Base-by-base conservation (phyloP, 2,113 vertebrate species). In the Actenoides hombroni region DNA sequence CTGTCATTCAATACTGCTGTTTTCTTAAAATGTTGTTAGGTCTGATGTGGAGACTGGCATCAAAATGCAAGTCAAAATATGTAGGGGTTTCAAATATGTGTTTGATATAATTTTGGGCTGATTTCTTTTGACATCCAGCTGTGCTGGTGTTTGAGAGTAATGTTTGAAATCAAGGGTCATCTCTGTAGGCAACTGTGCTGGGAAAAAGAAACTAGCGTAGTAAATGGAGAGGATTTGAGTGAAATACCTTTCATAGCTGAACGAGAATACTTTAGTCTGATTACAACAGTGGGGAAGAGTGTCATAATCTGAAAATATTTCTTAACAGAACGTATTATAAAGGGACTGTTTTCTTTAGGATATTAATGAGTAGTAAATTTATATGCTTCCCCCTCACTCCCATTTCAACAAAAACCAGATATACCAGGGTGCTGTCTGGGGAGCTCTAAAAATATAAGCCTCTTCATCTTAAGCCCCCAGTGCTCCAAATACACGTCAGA, bases 101-200 rank as follows among this genome's bases (percentile, higher is more conserved):
- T 91, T 90, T 91, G 84, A 89, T 97, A 93, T 77, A 57, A 28
- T 70, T 97, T 92, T 60, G 88, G 73, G 40, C 65, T 95, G 86
- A 93, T 86, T 95, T 88, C 82, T 95, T 95, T 54, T 86, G 88
- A 68, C 78, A 75, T 95, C 96, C 97, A 93, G 92, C 92, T 92
- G 97, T 74, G 89, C 80, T 88, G 96, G 59, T 31, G 2, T 88
- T 96, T 96, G 86, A 89, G 94, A 92, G 71, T 35, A 87, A 65
- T 84, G 28, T 75, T 85, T 96, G 93, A 97, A 97, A 97, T 82
- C 70, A 88, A 74, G 84, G 83, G 79, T 95, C 56, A 88, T 65
- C 93, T 96, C 96, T 91, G 89, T 85, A 96, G 95, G 95, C 73
- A 93, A 68, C 53, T 81, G 48, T 54, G 63, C 65, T 93, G 64